Evolutionary conservation across 2,888 invertebrate genomes (phyloP), one percentile per base, ranked within the genome.

Genomic region (Pristionchus arcanus): DNA sequence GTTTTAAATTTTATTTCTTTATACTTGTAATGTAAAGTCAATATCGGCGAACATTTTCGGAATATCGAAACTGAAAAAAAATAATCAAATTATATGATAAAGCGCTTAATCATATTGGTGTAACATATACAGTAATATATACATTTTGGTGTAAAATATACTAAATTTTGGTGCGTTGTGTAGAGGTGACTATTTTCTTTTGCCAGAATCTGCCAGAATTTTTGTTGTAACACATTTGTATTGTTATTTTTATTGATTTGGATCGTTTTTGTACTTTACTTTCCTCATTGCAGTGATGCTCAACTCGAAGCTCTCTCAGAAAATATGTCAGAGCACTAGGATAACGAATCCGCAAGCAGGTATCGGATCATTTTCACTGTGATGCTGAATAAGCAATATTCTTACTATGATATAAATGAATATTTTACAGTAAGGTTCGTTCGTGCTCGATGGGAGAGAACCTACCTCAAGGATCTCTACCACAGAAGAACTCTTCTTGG

Each of bases 381-480:
- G 31, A 21, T n/a, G 31, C 59, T 25, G 7, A 28, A 28, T 66
- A 66, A 3, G 2, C 1, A 16, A n/a, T 25, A 11, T 7, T 34
- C 21, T 16, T 59, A 49, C 4, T 55, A 31, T 28, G 49, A 28
- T 28, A 9, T 74, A 66, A 28, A n/a, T 55, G 15, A n/a, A 21
- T 21, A 68, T 1, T 63, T 81, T 92, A 34, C 63, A 92, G 92
- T 63, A 31, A 91, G 94, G 31, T 90, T 90, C 34, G 88, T 94
- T 49, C 91, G 94, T 68, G 91, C 92, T 68, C 90, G 91, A n/a
- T 94, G 94, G 94, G 92, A 93, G 83, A 92, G 94, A 28, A 92
- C 92, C 55, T 94, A 93, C 77, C 91, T 94, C 59, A 94, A 95
- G 89, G 94, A 94, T 88, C 92, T 94, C 31, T 95, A 94, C 89